Evolutionary conservation across 2,113 vertebrate species (phyloP).

Genomic region (Ursus arctos): DNA sequence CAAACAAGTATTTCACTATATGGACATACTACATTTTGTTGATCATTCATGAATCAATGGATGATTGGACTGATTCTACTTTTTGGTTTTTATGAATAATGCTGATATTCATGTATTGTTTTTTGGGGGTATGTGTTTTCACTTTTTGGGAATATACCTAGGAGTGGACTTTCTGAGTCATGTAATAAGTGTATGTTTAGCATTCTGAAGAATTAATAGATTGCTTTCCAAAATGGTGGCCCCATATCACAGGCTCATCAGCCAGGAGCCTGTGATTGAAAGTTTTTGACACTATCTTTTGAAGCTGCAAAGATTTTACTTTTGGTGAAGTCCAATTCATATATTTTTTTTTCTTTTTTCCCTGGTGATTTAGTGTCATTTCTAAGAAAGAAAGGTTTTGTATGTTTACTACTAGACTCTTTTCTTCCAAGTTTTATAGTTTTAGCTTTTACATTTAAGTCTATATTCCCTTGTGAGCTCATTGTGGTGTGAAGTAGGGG

Average conservation of each 20-base stretch:
- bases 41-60: background rate
- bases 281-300: background rate
- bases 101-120: background rate
- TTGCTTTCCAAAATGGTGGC: background rate
- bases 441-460: background rate
- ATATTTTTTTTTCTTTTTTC: background rate
- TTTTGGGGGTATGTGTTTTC: background rate
- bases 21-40: background rate
- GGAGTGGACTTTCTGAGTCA: background rate
- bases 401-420: background rate
- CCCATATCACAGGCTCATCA: too few relatives aligned
- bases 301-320: background rate
- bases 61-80: background rate
- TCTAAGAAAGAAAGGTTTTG: background rate
- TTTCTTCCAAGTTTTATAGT: background rate
- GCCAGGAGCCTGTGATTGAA: too few relatives aligned
- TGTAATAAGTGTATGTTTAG: background rate
- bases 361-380: background rate
- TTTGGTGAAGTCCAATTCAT: background rate
- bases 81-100: background rate
- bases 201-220: background rate
- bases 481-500: background rate
- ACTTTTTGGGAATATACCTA: background rate
- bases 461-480: background rate
- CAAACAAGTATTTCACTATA: background rate